Conservation (phyloP, 92 coral and sea anemone genomes). For the Zoanthus gigantus region DNA sequence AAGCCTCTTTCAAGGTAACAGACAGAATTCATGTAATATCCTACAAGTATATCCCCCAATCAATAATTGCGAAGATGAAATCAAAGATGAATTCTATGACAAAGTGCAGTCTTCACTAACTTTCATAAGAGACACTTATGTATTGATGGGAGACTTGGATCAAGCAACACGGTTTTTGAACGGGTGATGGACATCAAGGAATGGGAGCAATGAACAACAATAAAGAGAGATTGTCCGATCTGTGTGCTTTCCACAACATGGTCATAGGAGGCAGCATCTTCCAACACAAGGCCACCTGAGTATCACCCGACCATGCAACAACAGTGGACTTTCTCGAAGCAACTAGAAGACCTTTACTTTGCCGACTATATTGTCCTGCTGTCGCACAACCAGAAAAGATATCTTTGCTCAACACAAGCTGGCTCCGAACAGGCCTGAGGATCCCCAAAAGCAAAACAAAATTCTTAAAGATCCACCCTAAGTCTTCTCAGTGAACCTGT, state of each 20-base stretch:
- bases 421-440: no score
- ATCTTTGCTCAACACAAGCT: no score
- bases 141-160: constrained; percentile 12
- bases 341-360: no score
- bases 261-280: no score
- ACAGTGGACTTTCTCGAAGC: no score
- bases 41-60: constrained; percentile 18
- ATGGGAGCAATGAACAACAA: constrained; percentile 3
- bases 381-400: no score
- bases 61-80: neutral
- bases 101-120: neutral
- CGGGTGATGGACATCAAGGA: neutral
- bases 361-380: no score
- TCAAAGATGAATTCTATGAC: constrained; percentile 11
- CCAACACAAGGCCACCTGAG: no score
- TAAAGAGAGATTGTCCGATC: neutral
- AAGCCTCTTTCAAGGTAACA: neutral
- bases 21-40: neutral
- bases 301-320: no score
- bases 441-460: no score
- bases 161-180: neutral
- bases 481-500: no score
- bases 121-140: neutral
- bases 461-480: no score
- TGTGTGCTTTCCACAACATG: neutral